Evolutionary conservation across 2,888 invertebrate species (phyloP).

Genomic region (Drosophila tanythrix): DNA sequence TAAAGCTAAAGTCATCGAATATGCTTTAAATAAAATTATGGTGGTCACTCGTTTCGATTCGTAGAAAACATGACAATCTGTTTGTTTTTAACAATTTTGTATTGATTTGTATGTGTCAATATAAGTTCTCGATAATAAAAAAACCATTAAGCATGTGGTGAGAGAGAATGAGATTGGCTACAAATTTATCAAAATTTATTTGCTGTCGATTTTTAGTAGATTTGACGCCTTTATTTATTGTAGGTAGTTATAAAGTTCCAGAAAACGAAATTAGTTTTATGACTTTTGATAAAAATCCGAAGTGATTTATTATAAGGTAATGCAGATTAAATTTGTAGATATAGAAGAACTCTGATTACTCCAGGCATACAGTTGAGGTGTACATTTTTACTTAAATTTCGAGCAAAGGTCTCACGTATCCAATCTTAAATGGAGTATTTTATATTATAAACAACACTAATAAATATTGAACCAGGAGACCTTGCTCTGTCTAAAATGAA

Average conservation of each 20-base stretch:
- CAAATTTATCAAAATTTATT: not conserved
- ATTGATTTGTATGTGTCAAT: not conserved
- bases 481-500: not conserved
- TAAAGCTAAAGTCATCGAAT: not conserved
- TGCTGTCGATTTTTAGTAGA: not conserved
- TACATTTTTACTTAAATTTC: not conserved
- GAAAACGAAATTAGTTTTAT: not conserved
- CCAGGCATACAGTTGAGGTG: not conserved
- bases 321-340: not conserved
- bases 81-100: not conserved
- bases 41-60: not conserved
- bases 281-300: not conserved
- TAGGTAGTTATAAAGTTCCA: no score
- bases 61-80: not conserved
- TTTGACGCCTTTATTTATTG: not conserved
- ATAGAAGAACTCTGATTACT: not conserved
- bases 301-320: not conserved
- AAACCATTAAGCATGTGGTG: not conserved
- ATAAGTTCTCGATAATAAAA: not conserved
- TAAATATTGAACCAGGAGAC: not conserved
- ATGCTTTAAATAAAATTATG: constrained; percentile 20
- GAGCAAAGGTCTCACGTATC: not conserved
- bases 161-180: no score
- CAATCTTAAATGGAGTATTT: not conserved
- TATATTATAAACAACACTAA: not conserved